Percentiles rank a stretch among this genome's conserved stretches.
phyloP scores from a whole-genome alignment of 2,113 vertebrate species.

The Orcinus orca region DNA sequence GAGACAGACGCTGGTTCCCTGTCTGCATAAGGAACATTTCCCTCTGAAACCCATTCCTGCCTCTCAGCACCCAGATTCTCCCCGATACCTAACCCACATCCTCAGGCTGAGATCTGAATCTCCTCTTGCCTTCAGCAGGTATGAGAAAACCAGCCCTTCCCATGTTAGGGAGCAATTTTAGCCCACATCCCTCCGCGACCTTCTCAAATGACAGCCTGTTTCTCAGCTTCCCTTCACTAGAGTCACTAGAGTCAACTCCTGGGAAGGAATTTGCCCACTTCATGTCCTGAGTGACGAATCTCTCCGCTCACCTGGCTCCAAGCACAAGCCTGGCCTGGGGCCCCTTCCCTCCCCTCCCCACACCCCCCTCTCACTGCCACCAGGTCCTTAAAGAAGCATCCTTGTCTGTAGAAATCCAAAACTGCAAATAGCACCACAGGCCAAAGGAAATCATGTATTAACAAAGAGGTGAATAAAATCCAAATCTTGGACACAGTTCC shows the following conservation, averaged over 20 bases:
- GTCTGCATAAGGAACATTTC: neutral
- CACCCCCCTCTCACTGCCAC: too few species aligned
- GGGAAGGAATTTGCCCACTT: neutral
- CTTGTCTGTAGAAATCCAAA: neutral
- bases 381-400: neutral
- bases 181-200: rapidly evolving
- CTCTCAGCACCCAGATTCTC: neutral
- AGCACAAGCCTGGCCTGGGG: too few species aligned
- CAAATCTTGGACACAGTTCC: neutral
- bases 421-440: neutral
- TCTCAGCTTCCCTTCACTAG: neutral
- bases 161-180: neutral
- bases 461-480: neutral
- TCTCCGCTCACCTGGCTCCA: neutral
- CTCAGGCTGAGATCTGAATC: neutral
- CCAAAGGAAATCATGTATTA: neutral
- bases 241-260: neutral
- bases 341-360: neutral
- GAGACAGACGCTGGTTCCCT: rapidly evolving
- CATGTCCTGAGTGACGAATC: too few species aligned
- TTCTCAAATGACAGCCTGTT: neutral
- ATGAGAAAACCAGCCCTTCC: neutral
- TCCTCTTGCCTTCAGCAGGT: neutral
- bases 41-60: neutral
- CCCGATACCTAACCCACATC: neutral